These are phyloP conservation scores for Glareola pratincola DNA, from an alignment of 2,113 vertebrate species.

Conservation along the genomic window DNA sequence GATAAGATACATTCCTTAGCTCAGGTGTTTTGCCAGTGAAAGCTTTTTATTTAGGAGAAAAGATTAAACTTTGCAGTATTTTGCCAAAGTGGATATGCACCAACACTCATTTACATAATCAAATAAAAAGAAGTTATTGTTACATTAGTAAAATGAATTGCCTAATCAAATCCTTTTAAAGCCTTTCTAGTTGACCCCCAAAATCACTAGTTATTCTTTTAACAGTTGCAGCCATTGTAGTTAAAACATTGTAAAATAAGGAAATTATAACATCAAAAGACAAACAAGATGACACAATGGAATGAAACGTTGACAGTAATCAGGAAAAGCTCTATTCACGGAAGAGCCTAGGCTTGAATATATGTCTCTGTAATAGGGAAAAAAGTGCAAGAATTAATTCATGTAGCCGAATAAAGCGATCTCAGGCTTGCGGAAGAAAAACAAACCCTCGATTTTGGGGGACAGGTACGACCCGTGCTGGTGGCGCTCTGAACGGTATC, in stretches of 20 bases:
- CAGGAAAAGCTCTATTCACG: neutral
- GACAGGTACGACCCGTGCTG: neutral
- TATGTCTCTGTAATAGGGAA: neutral
- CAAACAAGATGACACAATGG: neutral
- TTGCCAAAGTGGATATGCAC: neutral
- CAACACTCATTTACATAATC: slow-evolving; percentile 11
- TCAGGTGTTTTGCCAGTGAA: neutral
- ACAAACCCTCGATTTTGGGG: neutral
- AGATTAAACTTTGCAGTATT: neutral
- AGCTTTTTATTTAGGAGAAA: neutral
- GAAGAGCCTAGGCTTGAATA: neutral
- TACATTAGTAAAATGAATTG: slow-evolving; percentile 17
- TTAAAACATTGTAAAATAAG: slow-evolving; percentile 33
- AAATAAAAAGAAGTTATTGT: slow-evolving; percentile 22
- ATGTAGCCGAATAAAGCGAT: neutral
- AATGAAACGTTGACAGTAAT: neutral
- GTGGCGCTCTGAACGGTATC: neutral
- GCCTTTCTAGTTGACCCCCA: neutral
- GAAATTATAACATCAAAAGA: slow-evolving; percentile 18
- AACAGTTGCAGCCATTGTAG: neutral
- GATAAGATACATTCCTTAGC: neutral
- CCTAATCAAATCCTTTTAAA: slow-evolving; percentile 21
- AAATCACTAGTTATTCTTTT: slow-evolving; percentile 7
- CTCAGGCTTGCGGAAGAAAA: neutral
- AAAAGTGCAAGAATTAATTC: neutral